These are phyloP conservation scores for Styela plicata DNA, from an alignment of 23 tunicate genomes.

Conservation along the genomic window DNA sequence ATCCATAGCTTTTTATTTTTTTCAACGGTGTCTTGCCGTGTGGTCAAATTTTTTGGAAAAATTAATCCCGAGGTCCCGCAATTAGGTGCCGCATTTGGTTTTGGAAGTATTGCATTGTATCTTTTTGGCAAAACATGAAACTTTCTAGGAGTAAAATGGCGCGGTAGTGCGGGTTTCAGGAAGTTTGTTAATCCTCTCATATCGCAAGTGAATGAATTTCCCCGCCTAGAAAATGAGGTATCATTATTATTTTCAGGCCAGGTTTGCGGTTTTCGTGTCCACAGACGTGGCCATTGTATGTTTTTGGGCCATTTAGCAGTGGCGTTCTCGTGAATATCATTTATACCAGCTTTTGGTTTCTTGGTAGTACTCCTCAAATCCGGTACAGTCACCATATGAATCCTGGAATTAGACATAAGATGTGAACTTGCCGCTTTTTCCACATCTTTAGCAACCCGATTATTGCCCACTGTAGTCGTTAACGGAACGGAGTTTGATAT, in stretches of 20 bases:
- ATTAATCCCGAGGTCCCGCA: background rate
- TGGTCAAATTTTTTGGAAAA: background rate
- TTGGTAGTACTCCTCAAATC: background rate
- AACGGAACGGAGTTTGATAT: background rate
- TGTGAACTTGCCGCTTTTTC: background rate
- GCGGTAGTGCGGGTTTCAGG: background rate
- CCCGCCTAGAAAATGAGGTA: background rate
- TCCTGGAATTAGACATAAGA: background rate
- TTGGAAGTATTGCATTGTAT: background rate
- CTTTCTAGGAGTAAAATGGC: background rate
- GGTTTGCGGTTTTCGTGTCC: background rate
- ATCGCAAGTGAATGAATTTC: background rate
- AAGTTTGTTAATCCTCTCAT: background rate
- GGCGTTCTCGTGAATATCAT: too few relatives aligned
- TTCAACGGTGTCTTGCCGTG: background rate
- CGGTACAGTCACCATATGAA: background rate
- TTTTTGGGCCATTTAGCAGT: background rate
- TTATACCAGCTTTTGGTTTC: background rate
- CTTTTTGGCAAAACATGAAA: background rate
- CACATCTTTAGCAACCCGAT: background rate
- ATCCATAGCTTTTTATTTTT: conserved; percentile 33
- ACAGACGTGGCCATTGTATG: background rate
- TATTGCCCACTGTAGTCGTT: background rate
- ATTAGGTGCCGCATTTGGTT: background rate
- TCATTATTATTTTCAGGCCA: background rate